Evolutionary conservation across 2,888 invertebrate genomes (phyloP), one percentile per base, ranked within the genome.

Genomic region (Gasteruption jaculator): DNA sequence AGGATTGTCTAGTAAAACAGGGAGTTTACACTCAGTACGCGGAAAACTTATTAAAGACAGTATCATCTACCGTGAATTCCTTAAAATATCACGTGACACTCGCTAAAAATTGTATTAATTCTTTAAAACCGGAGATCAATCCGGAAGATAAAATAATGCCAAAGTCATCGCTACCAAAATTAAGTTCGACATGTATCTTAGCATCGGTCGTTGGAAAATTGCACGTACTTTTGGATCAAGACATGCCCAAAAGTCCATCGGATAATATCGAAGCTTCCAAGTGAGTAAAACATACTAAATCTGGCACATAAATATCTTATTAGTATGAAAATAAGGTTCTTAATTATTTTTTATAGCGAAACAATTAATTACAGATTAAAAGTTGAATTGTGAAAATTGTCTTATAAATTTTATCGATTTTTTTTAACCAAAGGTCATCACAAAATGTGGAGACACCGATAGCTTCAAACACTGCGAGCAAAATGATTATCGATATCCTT

Each of bases 1-100:
- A 77, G 75, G 93, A 94, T 64, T 90, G 88, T 40, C 77, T 94
- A 2, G 88, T 91, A 5, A 91, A 90, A 60, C 91, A 92, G 74
- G 91, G 91, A 46, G 84, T 91, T 82, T 90, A 88, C 56, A 88
- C 89, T 0, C 88, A 89, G 53, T 79, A 76, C 49, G 77, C 77
- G 1, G 86, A 86, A 58, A 81, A 82, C 57, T 71, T 87, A 27
- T 61, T 88, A 16, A 81, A 85, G 52, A 81, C 81, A 1, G 85
- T 88, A 1, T 82, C 83, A 31, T 80, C 83, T 38, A 79, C 80
- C 0, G 84, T 86, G 6, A 85, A 79, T 59, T 77, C 75, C 47
- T 65, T 81, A 11, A 76, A 78, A 50, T 82, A 79, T 52, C 79
- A 80, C 50, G 73, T 81, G 3, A 73, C 75, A 25, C 71, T 80